These are phyloP conservation scores for Apodemia mormo DNA, from an alignment of 2,888 invertebrate genomes.

Conservation along the genomic window DNA sequence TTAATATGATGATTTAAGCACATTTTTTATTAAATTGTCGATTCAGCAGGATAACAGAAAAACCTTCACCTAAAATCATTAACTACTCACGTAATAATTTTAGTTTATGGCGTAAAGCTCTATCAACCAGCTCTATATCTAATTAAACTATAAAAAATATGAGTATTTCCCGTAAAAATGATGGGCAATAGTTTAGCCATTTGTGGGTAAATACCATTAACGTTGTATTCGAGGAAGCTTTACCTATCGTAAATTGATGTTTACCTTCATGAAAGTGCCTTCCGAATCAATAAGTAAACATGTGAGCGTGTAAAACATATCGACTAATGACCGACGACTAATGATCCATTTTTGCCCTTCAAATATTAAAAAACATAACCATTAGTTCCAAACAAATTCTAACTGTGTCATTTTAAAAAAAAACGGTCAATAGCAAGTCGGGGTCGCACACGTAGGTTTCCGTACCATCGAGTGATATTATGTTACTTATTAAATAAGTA, in stretches of 20 bases:
- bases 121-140: not conserved
- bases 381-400: not conserved
- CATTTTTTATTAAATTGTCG: too few relatives aligned
- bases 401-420: not conserved
- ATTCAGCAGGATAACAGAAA: too few relatives aligned
- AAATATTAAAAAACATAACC: slow-evolving; percentile 31
- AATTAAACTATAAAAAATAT: slow-evolving; percentile 2
- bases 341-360: slow-evolving; percentile 31
- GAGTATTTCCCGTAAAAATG: not conserved
- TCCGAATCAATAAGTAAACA: slow-evolving; percentile 36
- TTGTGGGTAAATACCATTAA: slow-evolving; percentile 22
- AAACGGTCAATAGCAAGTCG: too few relatives aligned
- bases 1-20: too few relatives aligned
- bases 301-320: slow-evolving; percentile 30
- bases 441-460: too few relatives aligned
- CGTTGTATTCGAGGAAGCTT: slow-evolving; percentile 29
- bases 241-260: slow-evolving; percentile 30
- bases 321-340: slow-evolving; percentile 35
- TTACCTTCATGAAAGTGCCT: slow-evolving; percentile 27
- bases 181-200: not conserved
- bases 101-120: too few relatives aligned
- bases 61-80: too few relatives aligned
- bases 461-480: too few relatives aligned
- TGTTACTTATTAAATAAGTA: too few relatives aligned
- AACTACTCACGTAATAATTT: too few relatives aligned